Percentiles rank a stretch among this genome's conserved stretches.
These are phyloP conservation scores for Drosophila fulvimacula DNA, from an alignment of 2,888 invertebrate genomes.

Conservation along the genomic window DNA sequence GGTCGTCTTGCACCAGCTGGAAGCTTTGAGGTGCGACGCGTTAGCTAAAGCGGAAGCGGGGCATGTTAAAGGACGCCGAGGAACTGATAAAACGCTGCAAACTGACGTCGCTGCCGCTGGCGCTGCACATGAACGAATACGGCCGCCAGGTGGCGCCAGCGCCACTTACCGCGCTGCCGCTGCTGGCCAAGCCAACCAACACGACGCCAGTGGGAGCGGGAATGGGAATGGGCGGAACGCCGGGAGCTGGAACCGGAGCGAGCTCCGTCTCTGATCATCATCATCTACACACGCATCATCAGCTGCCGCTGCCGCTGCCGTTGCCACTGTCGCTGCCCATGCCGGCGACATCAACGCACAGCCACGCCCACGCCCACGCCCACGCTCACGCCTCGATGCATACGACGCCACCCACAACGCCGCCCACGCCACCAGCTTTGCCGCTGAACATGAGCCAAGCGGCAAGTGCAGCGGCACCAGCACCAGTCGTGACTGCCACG, in stretches of 20 bases:
- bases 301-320: constrained; percentile 9
- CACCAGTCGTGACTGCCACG: constrained; percentile 20
- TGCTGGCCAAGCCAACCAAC: constrained; percentile 57
- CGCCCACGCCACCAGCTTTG: constrained; percentile 75
- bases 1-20: constrained; percentile 32
- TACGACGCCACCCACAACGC: constrained; percentile 73
- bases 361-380: constrained; percentile 38
- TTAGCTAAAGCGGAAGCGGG: constrained; percentile 44
- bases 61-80: constrained; percentile 84
- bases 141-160: constrained; percentile 67
- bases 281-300: constrained; percentile 30
- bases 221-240: constrained; percentile 8
- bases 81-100: constrained; percentile 80
- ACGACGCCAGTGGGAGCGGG: constrained; percentile 12
- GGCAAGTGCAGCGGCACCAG: constrained; percentile 33
- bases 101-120: constrained; percentile 66
- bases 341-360: constrained; percentile 30
- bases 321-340: constrained; percentile 19
- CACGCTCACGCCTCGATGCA: constrained; percentile 50
- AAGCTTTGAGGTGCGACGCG: constrained; percentile 51
- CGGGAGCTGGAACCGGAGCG: background rate
- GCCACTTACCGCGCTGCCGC: constrained; percentile 54
- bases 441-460: constrained; percentile 71
- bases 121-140: constrained; percentile 73
- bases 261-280: constrained; percentile 29